Evolutionary conservation across 1,140 invertebrate genomes (phyloP).

Genomic region (Metaphire vulgaris): DNA sequence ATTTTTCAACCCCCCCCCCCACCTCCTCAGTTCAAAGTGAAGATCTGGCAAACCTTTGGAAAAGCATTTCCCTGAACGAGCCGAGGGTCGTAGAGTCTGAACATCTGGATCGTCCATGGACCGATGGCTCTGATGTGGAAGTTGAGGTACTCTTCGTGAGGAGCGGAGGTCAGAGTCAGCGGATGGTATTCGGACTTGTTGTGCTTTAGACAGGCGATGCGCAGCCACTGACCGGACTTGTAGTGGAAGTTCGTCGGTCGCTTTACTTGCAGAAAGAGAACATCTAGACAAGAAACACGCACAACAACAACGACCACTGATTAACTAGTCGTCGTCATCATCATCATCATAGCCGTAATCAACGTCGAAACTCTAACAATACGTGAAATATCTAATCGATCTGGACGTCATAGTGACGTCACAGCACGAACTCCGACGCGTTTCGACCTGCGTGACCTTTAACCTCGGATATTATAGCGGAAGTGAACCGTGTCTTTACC

Average conservation of each 20-base stretch:
- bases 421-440: too few species aligned
- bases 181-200: slow-evolving; percentile 55
- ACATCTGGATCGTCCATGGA: slow-evolving; percentile 57
- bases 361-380: too few species aligned
- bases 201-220: slow-evolving; percentile 53
- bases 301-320: too few species aligned
- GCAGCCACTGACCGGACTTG: slow-evolving; percentile 60
- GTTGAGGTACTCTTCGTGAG: slow-evolving; percentile 55
- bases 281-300: slow-evolving; percentile 49
- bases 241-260: slow-evolving; percentile 58
- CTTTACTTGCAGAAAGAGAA: slow-evolving; percentile 56
- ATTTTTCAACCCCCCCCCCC: too few species aligned
- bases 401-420: too few species aligned
- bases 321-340: too few species aligned
- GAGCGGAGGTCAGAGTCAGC: slow-evolving; percentile 59
- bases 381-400: too few species aligned
- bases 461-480: too few species aligned
- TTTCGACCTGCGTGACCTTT: too few species aligned
- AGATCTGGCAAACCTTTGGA: slow-evolving; percentile 40
- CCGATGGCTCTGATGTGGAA: slow-evolving; percentile 59
- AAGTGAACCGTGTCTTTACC: too few species aligned
- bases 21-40: too few species aligned
- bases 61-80: slow-evolving; percentile 32
- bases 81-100: slow-evolving; percentile 52
- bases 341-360: too few species aligned